Base-by-base conservation (phyloP, 2,797 vertebrate genomes). In the Tokudaia muenninki region DNA sequence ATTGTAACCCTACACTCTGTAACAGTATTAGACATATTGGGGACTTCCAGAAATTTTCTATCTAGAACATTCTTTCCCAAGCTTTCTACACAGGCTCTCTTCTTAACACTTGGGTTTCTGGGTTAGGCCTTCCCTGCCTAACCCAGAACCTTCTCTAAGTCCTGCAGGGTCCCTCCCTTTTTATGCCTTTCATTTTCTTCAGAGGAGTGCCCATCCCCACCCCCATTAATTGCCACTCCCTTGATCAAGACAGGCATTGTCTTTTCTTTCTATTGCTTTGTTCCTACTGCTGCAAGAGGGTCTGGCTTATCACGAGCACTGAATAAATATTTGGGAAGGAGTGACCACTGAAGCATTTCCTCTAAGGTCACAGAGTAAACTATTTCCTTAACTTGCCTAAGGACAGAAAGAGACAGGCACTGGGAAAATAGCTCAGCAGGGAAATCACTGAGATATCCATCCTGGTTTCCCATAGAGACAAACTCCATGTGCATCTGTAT, bases 251-350 rank as follows among this genome's bases (percentile, higher is more conserved):
- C 29, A 22, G 78, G 9, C 37, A 59, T 16, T 22, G 37, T 50
- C 24, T 47, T 80, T 91, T 37, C 31, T 74, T 17, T n/a, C 61
- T 19, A n/a, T 11, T 24, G 37, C 29, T 55, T 17, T 13, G 31
- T 31, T 67, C 70, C 14, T 14, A 21, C 4, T 55, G 75, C 10
- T 63, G 11, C 31, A n/a, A 61, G 29, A 34, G 6, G 57, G 22
- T 2, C 47, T 89, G 74, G 34, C 75, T 92, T 67, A 50, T n/a
- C 44, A 88, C 0, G 55, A 75, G 13, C 52, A 41, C 17, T 6
- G 52, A n/a, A 57, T 59, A 52, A 80, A 82, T 41, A 92, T 75
- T 55, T 89, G 72, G 80, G 87, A 80, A 92, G 31, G 55, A 79
- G 52, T 87, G 11, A 70, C 52, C 80, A 72, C 57, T 44, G 65